phyloP scores from a whole-genome alignment of 2,888 invertebrate genomes.

The Onthophagus sagittarius region DNA sequence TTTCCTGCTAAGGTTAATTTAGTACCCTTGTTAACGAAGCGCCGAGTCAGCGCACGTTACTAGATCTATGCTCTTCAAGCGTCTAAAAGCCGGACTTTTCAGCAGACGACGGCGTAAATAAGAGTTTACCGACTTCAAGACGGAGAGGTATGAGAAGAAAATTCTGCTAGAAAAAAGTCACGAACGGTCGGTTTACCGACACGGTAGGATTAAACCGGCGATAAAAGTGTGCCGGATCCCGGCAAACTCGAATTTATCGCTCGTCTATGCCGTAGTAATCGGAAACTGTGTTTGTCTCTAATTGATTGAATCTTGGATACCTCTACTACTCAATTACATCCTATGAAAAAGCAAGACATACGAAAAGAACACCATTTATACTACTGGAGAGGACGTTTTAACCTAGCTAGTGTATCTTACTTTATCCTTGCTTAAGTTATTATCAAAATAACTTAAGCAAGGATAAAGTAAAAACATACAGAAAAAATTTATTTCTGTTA shows the following conservation, averaged over 20 bases:
- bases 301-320: not conserved
- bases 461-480: no score
- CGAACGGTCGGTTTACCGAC: not conserved
- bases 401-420: no score
- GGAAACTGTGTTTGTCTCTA: not conserved
- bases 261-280: not conserved
- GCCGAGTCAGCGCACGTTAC: not conserved
- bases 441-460: no score
- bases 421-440: no score
- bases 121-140: not conserved
- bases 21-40: constrained; percentile 3
- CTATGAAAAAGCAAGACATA: not conserved
- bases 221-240: not conserved
- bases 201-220: not conserved
- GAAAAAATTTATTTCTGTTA: no score
- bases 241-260: not conserved
- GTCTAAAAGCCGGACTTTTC: not conserved
- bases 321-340: not conserved
- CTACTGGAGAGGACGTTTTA: not conserved
- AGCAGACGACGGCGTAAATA: constrained; percentile 1
- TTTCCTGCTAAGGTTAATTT: constrained; percentile 4
- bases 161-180: not conserved
- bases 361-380: not conserved
- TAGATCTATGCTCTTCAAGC: not conserved
- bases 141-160: not conserved